Evolutionary conservation across 2,113 vertebrate genomes (phyloP), one percentile per base, ranked within the genome.

Genomic region (Ptyas mucosa): DNA sequence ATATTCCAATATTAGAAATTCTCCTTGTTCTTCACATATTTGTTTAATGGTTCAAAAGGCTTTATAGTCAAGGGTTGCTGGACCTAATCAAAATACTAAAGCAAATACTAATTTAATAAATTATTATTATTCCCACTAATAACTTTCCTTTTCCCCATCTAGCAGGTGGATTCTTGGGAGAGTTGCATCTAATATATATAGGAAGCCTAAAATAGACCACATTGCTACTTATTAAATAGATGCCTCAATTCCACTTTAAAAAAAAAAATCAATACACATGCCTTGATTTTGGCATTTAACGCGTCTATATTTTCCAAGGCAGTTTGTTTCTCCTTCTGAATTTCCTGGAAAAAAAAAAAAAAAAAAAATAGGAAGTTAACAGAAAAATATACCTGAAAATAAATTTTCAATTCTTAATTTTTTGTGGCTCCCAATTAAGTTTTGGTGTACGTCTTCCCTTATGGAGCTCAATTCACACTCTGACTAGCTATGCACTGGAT

Each of bases 291-390:
- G 52, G 92, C 94, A 10, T 21, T 95, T 85, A 96, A 51, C 53
- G 94, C 88, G 4, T 89, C 51, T 92, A 97, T 86, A 69, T 94
- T 89, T 46, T 95, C 15, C 26, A 26, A 24, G 29, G 95, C 93
- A 2, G 24, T 91, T 61, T 96, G 58, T n/a, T 96, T 95, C 24
- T 96, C 95, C 85, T 94, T 96, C 43, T 96, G 21, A 64, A 96
- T 93, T n/a, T 94, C 96, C 96, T 97, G 53, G 87, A 94, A 94
- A 92, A 46, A 46, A 49, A 1, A 92, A 46, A 46, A 49, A 1
- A 81, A 39, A 1, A 75, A 57, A 86, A 49, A 20, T 26, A 29
- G 20, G 26, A 9, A 34, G 8, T 92, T 49, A 39, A 26, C 7
- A 87, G 46, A 51, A 21, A 86, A 64, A 18, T 52, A 61, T 34